Conservation (phyloP, 2,113 vertebrate species). For the Mus pahari region DNA sequence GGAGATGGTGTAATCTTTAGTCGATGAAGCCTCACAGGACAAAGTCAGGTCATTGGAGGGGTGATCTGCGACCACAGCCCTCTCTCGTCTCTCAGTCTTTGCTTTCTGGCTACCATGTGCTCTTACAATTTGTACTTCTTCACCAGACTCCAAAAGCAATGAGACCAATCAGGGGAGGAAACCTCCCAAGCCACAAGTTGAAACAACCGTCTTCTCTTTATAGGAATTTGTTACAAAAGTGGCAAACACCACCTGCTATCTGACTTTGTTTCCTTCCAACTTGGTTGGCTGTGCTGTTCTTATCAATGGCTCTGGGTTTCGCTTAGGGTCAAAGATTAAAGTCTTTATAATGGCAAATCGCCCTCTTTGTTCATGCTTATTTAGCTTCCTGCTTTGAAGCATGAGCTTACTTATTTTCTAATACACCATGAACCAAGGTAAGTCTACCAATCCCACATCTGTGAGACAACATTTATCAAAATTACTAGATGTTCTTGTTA, state of each 20-base stretch:
- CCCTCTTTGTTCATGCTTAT: neutral
- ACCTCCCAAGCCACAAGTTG: neutral
- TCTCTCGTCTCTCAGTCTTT: neutral
- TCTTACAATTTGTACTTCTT: too few relatives aligned
- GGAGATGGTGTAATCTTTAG: neutral
- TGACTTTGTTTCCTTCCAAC: neutral
- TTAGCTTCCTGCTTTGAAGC: neutral
- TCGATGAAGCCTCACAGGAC: neutral
- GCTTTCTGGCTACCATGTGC: neutral
- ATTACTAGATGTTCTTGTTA: neutral
- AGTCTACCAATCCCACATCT: neutral
- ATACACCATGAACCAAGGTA: neutral
- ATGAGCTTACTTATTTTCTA: neutral
- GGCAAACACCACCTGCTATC: neutral
- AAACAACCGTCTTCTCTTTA: neutral
- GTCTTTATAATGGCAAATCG: neutral
- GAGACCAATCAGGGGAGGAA: too few relatives aligned
- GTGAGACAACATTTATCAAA: neutral
- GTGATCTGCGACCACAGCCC: neutral
- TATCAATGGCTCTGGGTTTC: neutral
- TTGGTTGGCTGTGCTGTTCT: neutral
- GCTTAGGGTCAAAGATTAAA: neutral
- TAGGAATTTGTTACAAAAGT: neutral
- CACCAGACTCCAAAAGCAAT: neutral
- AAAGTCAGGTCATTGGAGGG: neutral